phyloP scores from a whole-genome alignment of 2,113 vertebrate genomes.

The Campylomormyrus tamandua region DNA sequence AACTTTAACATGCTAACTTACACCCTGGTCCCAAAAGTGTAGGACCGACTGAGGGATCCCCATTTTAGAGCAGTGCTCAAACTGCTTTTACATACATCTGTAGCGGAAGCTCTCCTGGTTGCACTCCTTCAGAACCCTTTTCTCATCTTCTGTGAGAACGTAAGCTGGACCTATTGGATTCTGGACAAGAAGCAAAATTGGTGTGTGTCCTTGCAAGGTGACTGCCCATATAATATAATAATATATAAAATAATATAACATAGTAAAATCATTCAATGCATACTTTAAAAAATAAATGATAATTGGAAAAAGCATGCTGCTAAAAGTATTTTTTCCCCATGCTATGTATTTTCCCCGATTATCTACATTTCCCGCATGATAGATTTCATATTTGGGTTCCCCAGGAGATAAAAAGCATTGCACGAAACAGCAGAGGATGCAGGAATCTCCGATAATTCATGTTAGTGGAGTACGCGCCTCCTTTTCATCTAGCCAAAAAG shows the following conservation, averaged over 20 bases:
- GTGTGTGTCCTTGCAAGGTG: not conserved
- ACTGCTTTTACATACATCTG: constrained; percentile 70
- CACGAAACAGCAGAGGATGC: not conserved
- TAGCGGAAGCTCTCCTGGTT: constrained; percentile 77
- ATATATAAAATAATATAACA: not conserved
- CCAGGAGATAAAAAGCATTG: not conserved
- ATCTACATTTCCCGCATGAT: not conserved
- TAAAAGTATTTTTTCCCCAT: not conserved
- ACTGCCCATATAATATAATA: not conserved
- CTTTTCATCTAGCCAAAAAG: not conserved
- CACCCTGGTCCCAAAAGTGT: not conserved
- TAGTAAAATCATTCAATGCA: not conserved
- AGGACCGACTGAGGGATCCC: not conserved
- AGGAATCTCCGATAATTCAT: not conserved
- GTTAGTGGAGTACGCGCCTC: not conserved
- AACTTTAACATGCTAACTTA: not conserved
- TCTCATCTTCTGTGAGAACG: constrained; percentile 78
- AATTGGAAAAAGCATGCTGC: not conserved
- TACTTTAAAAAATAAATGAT: not conserved
- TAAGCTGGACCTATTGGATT: constrained; percentile 54
- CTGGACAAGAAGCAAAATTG: constrained; percentile 39
- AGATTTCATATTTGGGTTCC: not conserved
- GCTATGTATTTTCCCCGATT: not conserved
- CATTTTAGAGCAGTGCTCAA: not conserved
- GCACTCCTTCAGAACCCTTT: constrained; percentile 72